Evolutionary conservation across 2,888 invertebrate species (phyloP), one percentile per base, ranked within the genome.

Genomic region (Romanomermis culicivorax): DNA sequence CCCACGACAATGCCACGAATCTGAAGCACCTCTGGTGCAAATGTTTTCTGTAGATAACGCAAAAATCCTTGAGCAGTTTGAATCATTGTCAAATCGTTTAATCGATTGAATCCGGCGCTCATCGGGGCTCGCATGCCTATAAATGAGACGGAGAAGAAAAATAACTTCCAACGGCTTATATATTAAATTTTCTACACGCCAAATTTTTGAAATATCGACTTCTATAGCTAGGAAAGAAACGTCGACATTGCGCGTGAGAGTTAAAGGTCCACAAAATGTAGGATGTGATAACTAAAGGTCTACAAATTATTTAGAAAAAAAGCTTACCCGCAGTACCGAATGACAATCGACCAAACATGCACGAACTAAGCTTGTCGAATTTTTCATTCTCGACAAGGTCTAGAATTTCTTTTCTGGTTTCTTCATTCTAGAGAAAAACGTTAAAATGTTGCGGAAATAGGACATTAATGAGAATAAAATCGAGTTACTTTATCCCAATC

Each of bases 11-110:
- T 75, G 1, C 89, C 88, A 43, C 61, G 61, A 61, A 51, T 70
- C 58, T 77, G 78, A 29, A 75, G 70, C 27, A 75, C 68, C 55
- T 79, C 77, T 23, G 78, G 71, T 4, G 74, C 72, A 61, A 78
- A 76, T 43, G 74, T 71, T 54, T 77, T 72, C 61, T 79, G 72
- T 53, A 89, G 67, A 68, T 88, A 86, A 52, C 79, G 78, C 50
- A 80, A 77, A 2, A 93, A 70, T 0, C 91, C 93, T 77, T 93
- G 87, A 1, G 81, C 82, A 1, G 91, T 88, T 73, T 97, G 97
- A 51, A 97, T 77, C 55, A 79, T 72, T 0, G 91, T 85, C 48
- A 99, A 76, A 70, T 97, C 95, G 70, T 99, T 99, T 84, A 97
- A 86, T 59, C 82, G 80, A 60, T 78, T 79, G 70, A 83, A 91